Evolutionary conservation across 2,888 invertebrate species (phyloP).

Genomic region (Plemyria rubiginata): DNA sequence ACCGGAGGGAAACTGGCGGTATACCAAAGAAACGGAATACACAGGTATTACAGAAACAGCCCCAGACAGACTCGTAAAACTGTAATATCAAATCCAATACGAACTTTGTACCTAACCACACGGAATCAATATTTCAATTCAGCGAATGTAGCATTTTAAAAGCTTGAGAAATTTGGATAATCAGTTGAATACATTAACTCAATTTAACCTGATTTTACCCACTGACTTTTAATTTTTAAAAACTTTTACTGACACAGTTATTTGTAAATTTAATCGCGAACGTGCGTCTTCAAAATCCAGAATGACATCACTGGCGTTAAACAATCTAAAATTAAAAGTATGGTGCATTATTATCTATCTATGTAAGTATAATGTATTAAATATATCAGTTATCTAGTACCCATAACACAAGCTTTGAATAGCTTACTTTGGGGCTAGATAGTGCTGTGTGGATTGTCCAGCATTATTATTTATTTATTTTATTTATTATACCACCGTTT

Average conservation of each 20-base stretch:
- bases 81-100: background rate
- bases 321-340: slow-evolving; percentile 51
- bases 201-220: slow-evolving; percentile 44
- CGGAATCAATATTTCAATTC: slow-evolving; percentile 2
- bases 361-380: no score
- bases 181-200: slow-evolving; percentile 40
- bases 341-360: no score
- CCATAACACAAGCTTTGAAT: no score
- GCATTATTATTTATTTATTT: no score
- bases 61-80: slow-evolving; percentile 13
- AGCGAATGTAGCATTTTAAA: slow-evolving; percentile 12
- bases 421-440: no score
- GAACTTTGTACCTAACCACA: slow-evolving; percentile 5
- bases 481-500: slow-evolving; percentile 39
- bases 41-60: background rate
- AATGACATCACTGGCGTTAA: slow-evolving; percentile 56
- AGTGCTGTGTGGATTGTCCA: no score
- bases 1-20: slow-evolving; percentile 2
- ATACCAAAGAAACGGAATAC: slow-evolving; percentile 1
- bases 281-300: slow-evolving; percentile 36
- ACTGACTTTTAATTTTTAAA: slow-evolving; percentile 39
- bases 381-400: no score
- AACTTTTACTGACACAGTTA: slow-evolving; percentile 37
- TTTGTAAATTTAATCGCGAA: slow-evolving; percentile 14
- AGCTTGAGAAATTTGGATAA: slow-evolving; percentile 18